Evolutionary conservation across 2,797 vertebrate species (phyloP).

Genomic region (Alfaro cultratus): DNA sequence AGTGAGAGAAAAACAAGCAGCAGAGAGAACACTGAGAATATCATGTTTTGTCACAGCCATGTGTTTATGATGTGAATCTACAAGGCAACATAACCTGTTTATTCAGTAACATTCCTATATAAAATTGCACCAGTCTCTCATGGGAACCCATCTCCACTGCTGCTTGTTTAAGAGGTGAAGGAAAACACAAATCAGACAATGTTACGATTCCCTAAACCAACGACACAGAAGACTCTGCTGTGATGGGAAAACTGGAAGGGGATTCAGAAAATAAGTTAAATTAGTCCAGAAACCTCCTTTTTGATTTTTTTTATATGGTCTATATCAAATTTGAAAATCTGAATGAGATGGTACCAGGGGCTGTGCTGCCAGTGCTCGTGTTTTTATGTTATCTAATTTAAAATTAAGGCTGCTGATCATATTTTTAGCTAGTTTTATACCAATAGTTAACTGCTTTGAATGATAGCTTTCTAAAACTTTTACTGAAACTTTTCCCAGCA

Average conservation of each 20-base stretch:
- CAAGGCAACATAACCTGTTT: not conserved
- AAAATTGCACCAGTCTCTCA: constrained; percentile 7
- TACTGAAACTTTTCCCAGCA: not conserved
- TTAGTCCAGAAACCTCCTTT: constrained; percentile 52
- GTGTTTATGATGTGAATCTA: constrained; percentile 1
- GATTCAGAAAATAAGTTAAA: constrained; percentile 52
- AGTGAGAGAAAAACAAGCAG: not conserved
- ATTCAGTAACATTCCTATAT: constrained; percentile 8
- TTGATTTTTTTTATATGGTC: constrained; percentile 48
- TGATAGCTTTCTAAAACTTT: constrained; percentile 1
- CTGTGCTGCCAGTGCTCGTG: constrained; percentile 4
- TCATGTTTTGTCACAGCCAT: not conserved
- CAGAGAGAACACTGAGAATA: not conserved
- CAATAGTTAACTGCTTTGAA: constrained; percentile 16
- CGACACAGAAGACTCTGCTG: constrained; percentile 38
- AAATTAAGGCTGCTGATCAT: not conserved
- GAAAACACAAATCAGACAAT: constrained; percentile 10
- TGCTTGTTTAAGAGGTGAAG: constrained; percentile 23
- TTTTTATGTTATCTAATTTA: not conserved
- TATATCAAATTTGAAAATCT: constrained; percentile 61
- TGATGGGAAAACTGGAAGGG: constrained; percentile 37
- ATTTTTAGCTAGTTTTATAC: constrained; percentile 12
- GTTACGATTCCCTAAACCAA: constrained; percentile 6
- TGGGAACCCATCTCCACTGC: constrained; percentile 13
- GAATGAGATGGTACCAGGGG: constrained; percentile 52